phyloP scores from a whole-genome alignment of 2,888 invertebrate genomes.

The Torymus texanus region DNA sequence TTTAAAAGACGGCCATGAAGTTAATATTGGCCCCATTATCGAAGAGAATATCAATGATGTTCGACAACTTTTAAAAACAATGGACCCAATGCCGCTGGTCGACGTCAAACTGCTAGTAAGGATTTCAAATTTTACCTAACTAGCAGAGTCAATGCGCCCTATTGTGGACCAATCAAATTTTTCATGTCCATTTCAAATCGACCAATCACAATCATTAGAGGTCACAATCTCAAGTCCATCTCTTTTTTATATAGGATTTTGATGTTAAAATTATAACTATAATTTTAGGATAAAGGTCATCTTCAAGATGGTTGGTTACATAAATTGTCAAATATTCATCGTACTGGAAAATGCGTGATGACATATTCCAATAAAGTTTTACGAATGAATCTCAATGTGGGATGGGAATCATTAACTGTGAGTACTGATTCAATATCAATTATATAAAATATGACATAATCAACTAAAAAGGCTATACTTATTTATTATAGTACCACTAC shows the following conservation, averaged over 20 bases:
- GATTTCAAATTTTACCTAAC: not conserved
- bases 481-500: conserved; percentile 15
- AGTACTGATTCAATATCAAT: not conserved
- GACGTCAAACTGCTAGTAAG: not conserved
- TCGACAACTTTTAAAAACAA: not conserved
- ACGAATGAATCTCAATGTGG: conserved; percentile 10
- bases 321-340: conserved; percentile 2
- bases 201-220: too few species aligned
- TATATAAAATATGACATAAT: not conserved
- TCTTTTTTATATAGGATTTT: too few species aligned
- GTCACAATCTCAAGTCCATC: too few species aligned
- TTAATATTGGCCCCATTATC: not conserved
- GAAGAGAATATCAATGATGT: conserved; percentile 15
- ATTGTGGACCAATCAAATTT: too few species aligned
- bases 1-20: not conserved
- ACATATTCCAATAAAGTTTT: conserved; percentile 10
- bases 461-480: not conserved
- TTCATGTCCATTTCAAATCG: too few species aligned
- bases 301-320: conserved; percentile 12
- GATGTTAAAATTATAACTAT: not conserved
- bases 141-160: too few species aligned
- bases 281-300: conserved; percentile 6
- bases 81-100: conserved; percentile 7
- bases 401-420: conserved; percentile 13
- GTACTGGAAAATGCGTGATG: conserved; percentile 10